Evolutionary conservation across 1,140 invertebrate species (phyloP).

Genomic region (Aphaenogaster ashmeadi): DNA sequence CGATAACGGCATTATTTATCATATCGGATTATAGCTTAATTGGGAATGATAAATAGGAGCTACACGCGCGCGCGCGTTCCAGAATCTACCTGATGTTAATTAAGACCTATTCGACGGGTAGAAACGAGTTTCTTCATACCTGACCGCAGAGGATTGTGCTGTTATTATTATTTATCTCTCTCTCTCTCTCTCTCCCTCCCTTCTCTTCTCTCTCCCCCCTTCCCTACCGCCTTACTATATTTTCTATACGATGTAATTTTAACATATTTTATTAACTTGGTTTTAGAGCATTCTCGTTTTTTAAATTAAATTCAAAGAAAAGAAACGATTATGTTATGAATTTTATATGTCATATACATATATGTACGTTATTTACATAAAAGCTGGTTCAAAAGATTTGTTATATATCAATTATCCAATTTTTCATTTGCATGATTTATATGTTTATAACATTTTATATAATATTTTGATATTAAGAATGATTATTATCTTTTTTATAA

Average conservation of each 20-base stretch:
- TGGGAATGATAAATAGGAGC: conserved; percentile 69
- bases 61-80: conserved; percentile 47
- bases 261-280: background rate
- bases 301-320: background rate
- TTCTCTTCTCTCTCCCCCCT: too few relatives aligned
- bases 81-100: conserved; percentile 69
- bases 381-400: background rate
- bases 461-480: background rate
- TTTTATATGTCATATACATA: background rate
- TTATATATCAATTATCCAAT: background rate
- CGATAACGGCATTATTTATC: conserved; percentile 53
- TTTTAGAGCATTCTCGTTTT: background rate
- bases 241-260: background rate
- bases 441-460: background rate
- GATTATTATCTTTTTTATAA: background rate
- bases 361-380: background rate
- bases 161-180: conserved; percentile 41
- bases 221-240: background rate
- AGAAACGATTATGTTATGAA: background rate
- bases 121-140: conserved; percentile 51
- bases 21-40: conserved; percentile 66
- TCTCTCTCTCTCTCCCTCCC: background rate
- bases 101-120: conserved; percentile 67
- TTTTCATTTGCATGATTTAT: background rate
- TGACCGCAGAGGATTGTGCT: conserved; percentile 24